These are phyloP conservation scores for Ctenosaura bakeri DNA, from an alignment of 2,797 vertebrate genomes.

Conservation along the genomic window DNA sequence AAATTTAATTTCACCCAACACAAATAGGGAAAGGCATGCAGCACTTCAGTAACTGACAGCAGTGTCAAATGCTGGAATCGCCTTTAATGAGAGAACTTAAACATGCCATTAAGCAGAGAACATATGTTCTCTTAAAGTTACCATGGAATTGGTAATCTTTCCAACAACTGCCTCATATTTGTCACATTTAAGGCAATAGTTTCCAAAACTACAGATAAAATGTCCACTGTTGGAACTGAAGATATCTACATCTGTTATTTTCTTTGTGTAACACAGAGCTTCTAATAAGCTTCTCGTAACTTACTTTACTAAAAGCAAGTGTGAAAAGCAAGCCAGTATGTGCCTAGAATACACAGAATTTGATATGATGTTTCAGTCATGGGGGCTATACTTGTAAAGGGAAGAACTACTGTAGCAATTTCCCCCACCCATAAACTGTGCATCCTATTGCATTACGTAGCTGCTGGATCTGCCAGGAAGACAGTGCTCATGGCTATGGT, in stretches of 20 bases:
- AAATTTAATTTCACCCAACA: not conserved
- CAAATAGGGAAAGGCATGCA: slow-evolving; percentile 4
- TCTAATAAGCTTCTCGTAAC: no score
- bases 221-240: slow-evolving; percentile 27
- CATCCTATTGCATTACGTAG: not conserved
- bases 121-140: slow-evolving; percentile 9
- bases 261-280: not conserved
- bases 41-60: slow-evolving; percentile 6
- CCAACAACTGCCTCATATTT: not conserved
- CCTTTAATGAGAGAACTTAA: slow-evolving; percentile 19
- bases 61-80: not conserved
- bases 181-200: slow-evolving; percentile 4
- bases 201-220: not conserved
- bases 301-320: not conserved
- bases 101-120: slow-evolving; percentile 18
- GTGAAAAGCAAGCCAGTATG: not conserved
- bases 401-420: not conserved
- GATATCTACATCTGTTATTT: slow-evolving; percentile 17
- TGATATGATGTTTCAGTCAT: not conserved
- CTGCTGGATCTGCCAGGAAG: not conserved
- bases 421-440: not conserved
- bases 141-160: slow-evolving; percentile 9
- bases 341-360: not conserved
- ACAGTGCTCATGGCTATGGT: not conserved
- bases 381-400: not conserved